These are phyloP conservation scores for Recurvirostra avosetta DNA, from an alignment of 2,113 vertebrate species.

Conservation along the genomic window DNA sequence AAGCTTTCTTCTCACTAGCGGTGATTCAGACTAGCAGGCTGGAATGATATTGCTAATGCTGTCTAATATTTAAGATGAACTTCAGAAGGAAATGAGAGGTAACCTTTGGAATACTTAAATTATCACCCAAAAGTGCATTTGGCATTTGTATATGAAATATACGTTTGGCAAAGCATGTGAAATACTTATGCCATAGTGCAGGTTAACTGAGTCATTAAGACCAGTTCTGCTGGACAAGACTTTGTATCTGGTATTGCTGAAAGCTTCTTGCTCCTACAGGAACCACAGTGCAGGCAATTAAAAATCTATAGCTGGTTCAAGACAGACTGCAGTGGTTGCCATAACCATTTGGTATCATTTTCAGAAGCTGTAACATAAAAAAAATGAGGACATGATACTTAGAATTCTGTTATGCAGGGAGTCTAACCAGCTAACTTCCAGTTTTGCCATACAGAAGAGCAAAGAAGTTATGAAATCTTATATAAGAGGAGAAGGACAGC, in stretches of 20 bases:
- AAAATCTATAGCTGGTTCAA: background rate
- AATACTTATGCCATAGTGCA: background rate
- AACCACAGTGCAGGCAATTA: background rate
- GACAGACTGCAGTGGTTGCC: background rate
- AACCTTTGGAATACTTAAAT: background rate
- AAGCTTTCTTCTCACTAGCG: background rate
- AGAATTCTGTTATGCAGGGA: background rate
- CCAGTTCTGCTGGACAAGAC: background rate
- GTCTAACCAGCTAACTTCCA: background rate
- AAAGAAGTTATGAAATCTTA: background rate
- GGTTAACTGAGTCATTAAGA: background rate
- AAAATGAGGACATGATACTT: background rate
- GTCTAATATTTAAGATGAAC: background rate
- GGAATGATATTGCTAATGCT: background rate
- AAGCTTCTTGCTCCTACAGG: background rate
- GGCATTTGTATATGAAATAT: background rate
- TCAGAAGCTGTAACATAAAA: background rate
- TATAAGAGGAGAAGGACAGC: background rate
- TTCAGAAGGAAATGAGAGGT: background rate
- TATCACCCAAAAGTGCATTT: background rate
- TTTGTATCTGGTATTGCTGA: background rate
- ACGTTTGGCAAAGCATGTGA: background rate
- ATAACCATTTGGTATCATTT: background rate
- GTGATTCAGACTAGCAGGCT: background rate
- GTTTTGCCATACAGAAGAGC: background rate